Conservation (phyloP, 2,797 vertebrate genomes). For the Huso huso region DNA sequence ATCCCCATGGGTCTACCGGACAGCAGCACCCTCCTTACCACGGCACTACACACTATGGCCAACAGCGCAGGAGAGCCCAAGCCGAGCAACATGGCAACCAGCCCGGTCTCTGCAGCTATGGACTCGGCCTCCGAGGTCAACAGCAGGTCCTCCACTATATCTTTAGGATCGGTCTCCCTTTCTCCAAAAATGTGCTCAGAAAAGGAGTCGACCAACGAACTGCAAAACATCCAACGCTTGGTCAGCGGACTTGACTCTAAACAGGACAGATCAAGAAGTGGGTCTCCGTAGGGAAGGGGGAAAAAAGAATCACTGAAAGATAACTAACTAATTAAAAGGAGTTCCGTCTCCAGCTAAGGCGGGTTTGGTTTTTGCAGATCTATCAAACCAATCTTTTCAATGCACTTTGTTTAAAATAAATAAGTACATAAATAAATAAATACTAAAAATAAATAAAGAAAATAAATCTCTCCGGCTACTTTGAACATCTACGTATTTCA, state of each 20-base stretch:
- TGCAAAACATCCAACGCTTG: constrained; percentile 92
- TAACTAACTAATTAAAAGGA: constrained; percentile 18
- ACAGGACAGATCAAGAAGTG: constrained; percentile 80
- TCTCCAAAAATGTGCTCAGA: constrained; percentile 81
- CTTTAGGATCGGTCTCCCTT: constrained; percentile 77
- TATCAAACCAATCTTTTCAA: constrained; percentile 52
- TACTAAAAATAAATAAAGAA: constrained; percentile 27
- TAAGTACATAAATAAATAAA: constrained; percentile 20
- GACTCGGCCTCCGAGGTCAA: constrained; percentile 90
- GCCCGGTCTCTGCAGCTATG: constrained; percentile 70
- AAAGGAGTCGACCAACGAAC: constrained; percentile 83
- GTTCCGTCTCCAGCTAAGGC: constrained; percentile 36
- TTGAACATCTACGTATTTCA: constrained; percentile 1
- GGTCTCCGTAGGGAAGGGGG: constrained; percentile 64
- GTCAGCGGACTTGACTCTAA: constrained; percentile 90
- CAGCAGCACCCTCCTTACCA: constrained; percentile 72
- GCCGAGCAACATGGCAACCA: constrained; percentile 55
- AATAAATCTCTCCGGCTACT: constrained; percentile 46
- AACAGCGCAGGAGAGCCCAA: constrained; percentile 63
- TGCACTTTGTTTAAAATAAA: constrained; percentile 62
- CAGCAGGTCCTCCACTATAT: constrained; percentile 80
- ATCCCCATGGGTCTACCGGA: constrained; percentile 79
- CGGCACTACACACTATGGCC: constrained; percentile 64
- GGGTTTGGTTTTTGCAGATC: constrained; percentile 43
- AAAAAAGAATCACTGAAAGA: constrained; percentile 16